phyloP scores from a whole-genome alignment of 2,797 vertebrate genomes.

The Diplodus sargus region DNA sequence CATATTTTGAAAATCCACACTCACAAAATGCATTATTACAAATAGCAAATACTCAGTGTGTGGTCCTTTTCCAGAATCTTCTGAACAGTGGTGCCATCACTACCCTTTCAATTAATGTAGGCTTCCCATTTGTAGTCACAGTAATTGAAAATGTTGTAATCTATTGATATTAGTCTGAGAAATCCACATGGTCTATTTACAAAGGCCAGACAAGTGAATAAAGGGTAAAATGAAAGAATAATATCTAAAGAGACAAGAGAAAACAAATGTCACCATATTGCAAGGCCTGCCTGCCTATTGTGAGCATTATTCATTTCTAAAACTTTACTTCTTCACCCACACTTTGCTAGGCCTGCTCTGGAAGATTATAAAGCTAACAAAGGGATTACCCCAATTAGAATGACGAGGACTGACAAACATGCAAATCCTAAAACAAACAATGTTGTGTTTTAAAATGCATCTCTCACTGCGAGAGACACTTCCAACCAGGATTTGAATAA shows the following conservation, averaged over 20 bases:
- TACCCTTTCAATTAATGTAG: not conserved
- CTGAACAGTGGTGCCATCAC: not conserved
- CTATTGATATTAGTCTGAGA: not conserved
- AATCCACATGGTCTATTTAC: not conserved
- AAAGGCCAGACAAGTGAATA: not conserved
- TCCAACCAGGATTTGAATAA: slow-evolving; percentile 13
- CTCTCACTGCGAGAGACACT: slow-evolving; percentile 7
- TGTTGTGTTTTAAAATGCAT: slow-evolving; percentile 14
- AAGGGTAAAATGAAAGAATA: not conserved
- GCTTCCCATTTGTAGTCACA: not conserved
- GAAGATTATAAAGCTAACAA: slow-evolving; percentile 27
- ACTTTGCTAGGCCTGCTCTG: not conserved
- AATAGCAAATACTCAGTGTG: not conserved
- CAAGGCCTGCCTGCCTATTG: not conserved
- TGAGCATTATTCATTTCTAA: slow-evolving; percentile 3
- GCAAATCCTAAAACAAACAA: slow-evolving; percentile 34
- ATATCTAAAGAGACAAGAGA: slow-evolving; percentile 5
- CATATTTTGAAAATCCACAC: not conserved
- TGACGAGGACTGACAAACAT: slow-evolving; percentile 28
- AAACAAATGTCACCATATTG: not conserved
- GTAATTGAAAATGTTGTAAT: not conserved
- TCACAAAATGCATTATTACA: not conserved
- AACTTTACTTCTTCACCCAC: slow-evolving; percentile 10
- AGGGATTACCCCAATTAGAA: slow-evolving; percentile 31
- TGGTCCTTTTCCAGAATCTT: not conserved